Evolutionary conservation across 2,113 vertebrate genomes (phyloP), one percentile per base, ranked within the genome.

Genomic region (Peromyscus californicus): DNA sequence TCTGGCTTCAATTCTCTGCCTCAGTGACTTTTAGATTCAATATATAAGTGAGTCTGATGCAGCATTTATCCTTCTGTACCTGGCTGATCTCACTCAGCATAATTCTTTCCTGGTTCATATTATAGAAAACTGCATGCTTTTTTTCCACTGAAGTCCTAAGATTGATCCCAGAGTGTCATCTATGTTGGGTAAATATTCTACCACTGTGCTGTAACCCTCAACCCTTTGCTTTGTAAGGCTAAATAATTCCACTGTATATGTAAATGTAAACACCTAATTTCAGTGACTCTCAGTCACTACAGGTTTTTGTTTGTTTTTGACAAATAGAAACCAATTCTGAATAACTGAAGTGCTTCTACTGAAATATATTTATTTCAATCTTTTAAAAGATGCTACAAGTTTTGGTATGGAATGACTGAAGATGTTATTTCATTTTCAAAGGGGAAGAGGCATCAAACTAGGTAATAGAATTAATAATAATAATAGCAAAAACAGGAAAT

Each of bases 281-380:
- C n/a, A 54, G 75, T 88, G 69, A 54, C 39, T 78, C 51, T 87
- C 72, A 33, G 59, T 90, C 61, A 79, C 75, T 26, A 3, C n/a
- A 33, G 42, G 33, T 72, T 92, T 93, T 57, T 36, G 78, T 57
- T n/a, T 31, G 12, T 57, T 80, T 80, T 17, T 54, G 83, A 93
- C 24, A 59, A 29, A 91, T 15, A 76, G 65, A 15, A 88, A 63
- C 26, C 87, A 87, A 87, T 87, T 78, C n/a, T 59, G 78, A 91
- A 36, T 63, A 63, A 42, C 26, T 75, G n/a, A 1, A 39, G 22
- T 72, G 70, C 48, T 95, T 75, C 69, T 57, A 85, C 70, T 90
- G 22, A 86, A 95, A 67, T 80, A 24, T 89, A 84, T 70, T 96
- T 31, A 75, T 61, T 87, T 83, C 59, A 39, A 19, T 83, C 74